Evolutionary conservation across 2,888 invertebrate genomes (phyloP), one percentile per base, ranked within the genome.

Genomic region (Drosophila maculinotata): DNA sequence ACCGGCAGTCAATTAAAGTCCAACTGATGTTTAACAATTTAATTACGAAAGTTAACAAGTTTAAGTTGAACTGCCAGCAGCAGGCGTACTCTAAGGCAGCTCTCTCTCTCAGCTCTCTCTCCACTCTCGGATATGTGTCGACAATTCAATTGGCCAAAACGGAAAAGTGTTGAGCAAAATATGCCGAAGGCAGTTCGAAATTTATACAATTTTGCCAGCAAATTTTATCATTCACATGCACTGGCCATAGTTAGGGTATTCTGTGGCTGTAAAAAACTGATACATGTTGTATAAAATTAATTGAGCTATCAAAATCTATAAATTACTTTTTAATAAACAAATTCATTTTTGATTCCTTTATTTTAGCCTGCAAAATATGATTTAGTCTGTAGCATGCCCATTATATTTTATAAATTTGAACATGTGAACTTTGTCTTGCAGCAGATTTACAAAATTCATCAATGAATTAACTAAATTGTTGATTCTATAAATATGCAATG

Each of bases 11-110:
- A 88, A 87, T 88, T 89, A 84, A 89, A 88, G 79, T 77, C 76
- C 73, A 87, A 87, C 80, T 82, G 76, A 71, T 78, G 82, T 80
- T 88, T 73, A 80, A 88, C 79, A 76, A 87, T 89, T 89, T 87
- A 89, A 90, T 89, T 89, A 89, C 76, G 52, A 74, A 75, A 79
- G 77, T 77, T 82, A 83, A 83, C 79, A 79, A 81, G 85, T 69
- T 79, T 79, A 83, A 75, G 60, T 75, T 62, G 58, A 76, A 70
- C 79, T 77, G 60, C 52, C 59, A 64, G 52, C 36, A 52, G 49
- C 54, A 41, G 33, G 1, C n/a, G n/a, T n/a, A n/a, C n/a, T n/a
- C n/a, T n/a, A 10, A 5, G 31, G n/a, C 38, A 53, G 51, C 51
- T 36, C 9, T 17, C 38, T 39, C 47, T 14, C 4, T 12, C 30